Evolutionary conservation across 1,140 invertebrate species (phyloP).

Genomic region (Theocolax elegans): DNA sequence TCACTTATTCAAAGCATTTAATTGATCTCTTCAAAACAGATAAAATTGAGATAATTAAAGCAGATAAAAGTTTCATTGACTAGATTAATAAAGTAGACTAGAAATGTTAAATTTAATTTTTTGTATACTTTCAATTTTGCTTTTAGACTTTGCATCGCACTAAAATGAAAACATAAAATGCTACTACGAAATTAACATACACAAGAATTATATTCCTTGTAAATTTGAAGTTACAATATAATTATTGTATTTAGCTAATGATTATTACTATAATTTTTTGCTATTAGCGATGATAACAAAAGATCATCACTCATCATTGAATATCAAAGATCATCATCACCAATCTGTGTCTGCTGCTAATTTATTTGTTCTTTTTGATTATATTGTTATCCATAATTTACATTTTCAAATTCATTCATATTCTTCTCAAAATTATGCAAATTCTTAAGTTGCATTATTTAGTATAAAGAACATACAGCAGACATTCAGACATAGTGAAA

Average conservation of each 20-base stretch:
- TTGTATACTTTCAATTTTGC: conserved; percentile 27
- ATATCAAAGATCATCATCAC: conserved; percentile 21
- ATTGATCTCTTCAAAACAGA: conserved; percentile 17
- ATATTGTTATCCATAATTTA: neutral
- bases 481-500: conserved; percentile 37
- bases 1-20: conserved; percentile 30
- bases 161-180: conserved; percentile 24
- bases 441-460: conserved; percentile 7
- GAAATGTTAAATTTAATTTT: conserved; percentile 49
- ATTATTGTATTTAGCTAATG: conserved; percentile 50
- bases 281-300: conserved; percentile 45
- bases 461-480: conserved; percentile 51
- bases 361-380: neutral
- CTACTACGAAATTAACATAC: conserved; percentile 24
- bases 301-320: conserved; percentile 33
- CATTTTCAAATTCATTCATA: neutral
- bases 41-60: conserved; percentile 40
- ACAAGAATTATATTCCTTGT: conserved; percentile 13
- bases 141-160: conserved; percentile 30
- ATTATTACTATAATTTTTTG: conserved; percentile 49
- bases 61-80: conserved; percentile 54
- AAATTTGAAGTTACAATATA: conserved; percentile 40
- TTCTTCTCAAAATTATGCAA: neutral
- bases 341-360: conserved; percentile 5
- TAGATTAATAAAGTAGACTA: conserved; percentile 61